Evolutionary conservation across 2,888 invertebrate species (phyloP), one percentile per base, ranked within the genome.

Genomic region (Drosophila ustulata): DNA sequence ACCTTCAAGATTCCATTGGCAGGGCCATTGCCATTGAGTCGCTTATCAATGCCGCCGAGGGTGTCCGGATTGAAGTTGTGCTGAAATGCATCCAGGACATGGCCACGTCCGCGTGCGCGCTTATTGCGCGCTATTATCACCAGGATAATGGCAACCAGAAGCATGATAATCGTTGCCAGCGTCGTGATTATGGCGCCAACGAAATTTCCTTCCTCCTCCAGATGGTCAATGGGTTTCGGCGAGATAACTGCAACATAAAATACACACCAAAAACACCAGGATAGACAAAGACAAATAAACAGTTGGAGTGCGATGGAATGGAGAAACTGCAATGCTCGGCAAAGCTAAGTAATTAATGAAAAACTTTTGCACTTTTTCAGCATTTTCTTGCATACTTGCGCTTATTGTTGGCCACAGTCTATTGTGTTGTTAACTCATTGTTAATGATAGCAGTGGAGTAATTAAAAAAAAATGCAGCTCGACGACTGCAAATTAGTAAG

Each of bases 111-210:
- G 13, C 87, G 80, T 56, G 70, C 86, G 56, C 94, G 93, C 82
- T 95, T 94, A 90, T 95, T 95, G 75, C 95, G 93, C 75, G 94
- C 94, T 83, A 95, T 94, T 92, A 96, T 95, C 92, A 96, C 94
- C 78, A 94, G 93, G 90, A 96, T 95, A 71, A 95, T 94, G 49
- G 94, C 94, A 73, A 95, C 94, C 66, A 96, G 93, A 88, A 96
- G 93, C 73, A 96, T 93, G 86, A 96, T 95, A 83, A 96, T 95
- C 56, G 95, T 95, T 46, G 95, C 95, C 82, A 96, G 93, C 63
- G 95, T 94, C 53, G 95, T 95, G 85, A 96, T 95, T 88, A 96
- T 94, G 80, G 95, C 93, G 73, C 95, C 95, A 82, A 95, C 94
- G 71, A 92, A 92, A 92, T 94, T 94, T 72, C 94, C 93, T 90